Evolutionary conservation across 2,113 vertebrate species (phyloP), one percentile per base, ranked within the genome.

Genomic region (Camelus bactrianus): DNA sequence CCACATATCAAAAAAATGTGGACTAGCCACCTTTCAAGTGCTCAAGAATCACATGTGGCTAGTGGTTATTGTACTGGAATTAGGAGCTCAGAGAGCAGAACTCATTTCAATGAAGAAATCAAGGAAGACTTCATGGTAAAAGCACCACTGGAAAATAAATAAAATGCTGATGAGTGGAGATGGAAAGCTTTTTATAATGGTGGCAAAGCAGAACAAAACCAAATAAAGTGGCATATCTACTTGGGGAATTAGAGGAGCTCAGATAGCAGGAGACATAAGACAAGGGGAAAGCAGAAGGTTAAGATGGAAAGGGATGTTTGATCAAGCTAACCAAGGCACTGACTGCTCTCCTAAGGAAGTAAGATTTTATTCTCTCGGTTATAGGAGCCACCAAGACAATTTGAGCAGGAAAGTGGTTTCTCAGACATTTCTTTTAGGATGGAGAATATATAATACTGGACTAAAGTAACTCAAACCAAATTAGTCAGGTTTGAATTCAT

Each of bases 391-490:
- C 54, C 22, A 65, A 95, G 76, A 92, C 38, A 84, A 93, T 75
- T 24, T 79, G 13, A 80, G 15, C 20, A 76, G 30, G n/a, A 90
- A 94, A 85, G 50, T 52, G 24, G 14, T 69, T 94, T 86, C 52
- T 82, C 62, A 38, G 9, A 94, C 48, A 24, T 11, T 35, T 64
- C n/a, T 77, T 83, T 89, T 60, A 72, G 38, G 50, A 30, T 85
- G 50, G 26, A 84, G 35, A 58, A 5, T 82, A 67, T 67, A 62
- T 16, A 92, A 83, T 15, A 52, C 56, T 87, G 11, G 12, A 60
- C 84, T 94, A 94, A 87, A 17, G 16, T 38, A 94, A 85, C 58
- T 85, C 48, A 94, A 76, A 83, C 87, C 76, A 94, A 92, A 97
- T 96, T 77, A 96, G 64, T 70, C 22, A 69, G 50, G 38, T 93